Conservation (phyloP, 92 coral and sea anemone species). For the Hydrozoanthus gracilis region DNA sequence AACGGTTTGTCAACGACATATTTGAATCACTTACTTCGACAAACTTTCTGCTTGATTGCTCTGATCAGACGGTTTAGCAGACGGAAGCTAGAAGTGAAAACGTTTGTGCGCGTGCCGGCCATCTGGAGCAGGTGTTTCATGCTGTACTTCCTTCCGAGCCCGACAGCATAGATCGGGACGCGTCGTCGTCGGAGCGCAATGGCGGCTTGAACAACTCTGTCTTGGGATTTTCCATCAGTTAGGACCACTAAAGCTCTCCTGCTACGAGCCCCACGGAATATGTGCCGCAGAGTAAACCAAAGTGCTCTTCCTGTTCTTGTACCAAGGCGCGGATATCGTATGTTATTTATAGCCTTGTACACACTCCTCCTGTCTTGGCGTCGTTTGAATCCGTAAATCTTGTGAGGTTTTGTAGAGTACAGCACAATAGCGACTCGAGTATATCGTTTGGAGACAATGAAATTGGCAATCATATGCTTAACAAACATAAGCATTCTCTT, state of each 20-base stretch:
- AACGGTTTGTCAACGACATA: too few relatives aligned
- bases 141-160: constrained; percentile 70
- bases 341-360: constrained; percentile 55
- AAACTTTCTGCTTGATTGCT: constrained; percentile 68
- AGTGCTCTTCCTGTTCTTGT: constrained; percentile 89
- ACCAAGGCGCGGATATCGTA: constrained; percentile 91
- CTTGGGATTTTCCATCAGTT: constrained; percentile 89
- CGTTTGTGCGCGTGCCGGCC: constrained; percentile 72
- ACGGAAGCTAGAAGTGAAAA: constrained; percentile 71
- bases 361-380: constrained; percentile 59
- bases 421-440: constrained; percentile 75
- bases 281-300: constrained; percentile 56
- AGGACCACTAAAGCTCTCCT: constrained; percentile 68
- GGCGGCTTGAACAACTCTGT: constrained; percentile 74
- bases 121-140: constrained; percentile 66
- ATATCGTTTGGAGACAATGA: constrained; percentile 77
- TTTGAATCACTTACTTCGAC: constrained; percentile 54
- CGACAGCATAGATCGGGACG: constrained; percentile 79
- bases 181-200: constrained; percentile 55
- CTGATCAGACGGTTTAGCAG: constrained; percentile 63
- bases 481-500: constrained; percentile 80
- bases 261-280: constrained; percentile 66
- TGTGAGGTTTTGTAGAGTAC: constrained; percentile 72
- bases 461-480: constrained; percentile 65
- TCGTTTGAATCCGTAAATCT: constrained; percentile 72